A percentile compares a stretch with the other conserved stretches of the same genome.
Conservation (phyloP, 2,888 invertebrate genomes). For the Tipula vernalis region DNA sequence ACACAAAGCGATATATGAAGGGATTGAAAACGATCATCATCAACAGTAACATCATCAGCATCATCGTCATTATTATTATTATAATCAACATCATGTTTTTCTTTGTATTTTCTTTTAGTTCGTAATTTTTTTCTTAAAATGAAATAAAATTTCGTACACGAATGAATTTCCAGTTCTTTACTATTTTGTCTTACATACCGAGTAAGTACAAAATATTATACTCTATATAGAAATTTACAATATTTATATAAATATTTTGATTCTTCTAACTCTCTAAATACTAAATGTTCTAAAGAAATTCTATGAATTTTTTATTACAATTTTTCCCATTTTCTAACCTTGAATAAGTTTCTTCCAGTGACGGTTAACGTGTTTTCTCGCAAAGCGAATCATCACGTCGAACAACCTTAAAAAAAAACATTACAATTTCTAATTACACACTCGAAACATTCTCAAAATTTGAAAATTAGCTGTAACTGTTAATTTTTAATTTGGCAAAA, state of each 20-base stretch:
- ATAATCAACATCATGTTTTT: background rate
- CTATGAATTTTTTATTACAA: background rate
- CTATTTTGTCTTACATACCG: background rate
- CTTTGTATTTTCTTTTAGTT: background rate
- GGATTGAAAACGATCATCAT: background rate
- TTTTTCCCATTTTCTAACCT: background rate
- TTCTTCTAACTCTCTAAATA: background rate
- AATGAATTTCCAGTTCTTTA: background rate
- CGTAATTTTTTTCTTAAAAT: background rate
- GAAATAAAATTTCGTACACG: background rate
- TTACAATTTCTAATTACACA: too few species aligned
- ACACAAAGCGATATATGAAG: slow-evolving; percentile 4
- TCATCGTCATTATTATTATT: background rate
- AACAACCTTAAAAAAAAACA: too few species aligned
- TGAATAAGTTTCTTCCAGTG: background rate
- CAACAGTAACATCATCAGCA: background rate
- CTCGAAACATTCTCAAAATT: too few species aligned
- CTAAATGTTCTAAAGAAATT: background rate
- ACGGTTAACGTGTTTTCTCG: background rate
- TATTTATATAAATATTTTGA: background rate
- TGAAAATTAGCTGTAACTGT: too few species aligned
- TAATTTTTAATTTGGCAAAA: too few species aligned
- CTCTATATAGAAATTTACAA: background rate
- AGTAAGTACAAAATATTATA: background rate
- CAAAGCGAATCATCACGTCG: too few species aligned